Percentiles rank a stretch among this genome's conserved stretches.
Evolutionary conservation across 2,797 vertebrate genomes (phyloP).

Genomic region (Chiroxiphia lanceolata): DNA sequence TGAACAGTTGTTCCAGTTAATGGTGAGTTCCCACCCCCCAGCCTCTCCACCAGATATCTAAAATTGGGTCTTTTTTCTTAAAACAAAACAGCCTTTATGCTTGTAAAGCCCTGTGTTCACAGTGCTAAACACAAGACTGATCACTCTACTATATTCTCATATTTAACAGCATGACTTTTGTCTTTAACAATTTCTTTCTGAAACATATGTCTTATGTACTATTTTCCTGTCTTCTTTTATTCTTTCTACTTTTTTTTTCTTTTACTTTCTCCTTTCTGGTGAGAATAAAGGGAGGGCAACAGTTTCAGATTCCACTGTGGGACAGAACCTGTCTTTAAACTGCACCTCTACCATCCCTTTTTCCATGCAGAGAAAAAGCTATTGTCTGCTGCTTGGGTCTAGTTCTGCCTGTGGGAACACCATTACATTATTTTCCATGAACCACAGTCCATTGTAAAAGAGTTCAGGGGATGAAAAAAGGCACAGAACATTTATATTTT

Average conservation of each 20-base stretch:
- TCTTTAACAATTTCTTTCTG: conserved; percentile 54
- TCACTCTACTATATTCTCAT: conserved; percentile 51
- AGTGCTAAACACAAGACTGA: conserved; percentile 48
- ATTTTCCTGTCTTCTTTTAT: conserved; percentile 13
- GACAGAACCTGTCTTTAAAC: neutral
- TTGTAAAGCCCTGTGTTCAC: conserved; percentile 49
- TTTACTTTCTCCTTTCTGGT: neutral
- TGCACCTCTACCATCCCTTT: neutral
- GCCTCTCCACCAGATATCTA: conserved; percentile 4
- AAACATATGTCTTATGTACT: conserved; percentile 20
- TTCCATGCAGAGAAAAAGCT: neutral
- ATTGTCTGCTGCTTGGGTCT: neutral
- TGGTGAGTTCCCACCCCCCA: conserved; percentile 2
- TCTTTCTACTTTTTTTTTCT: neutral
- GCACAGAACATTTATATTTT: neutral
- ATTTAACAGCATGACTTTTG: conserved; percentile 56
- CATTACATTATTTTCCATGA: neutral
- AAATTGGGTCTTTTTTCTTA: conserved; percentile 38
- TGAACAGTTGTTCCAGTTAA: conserved; percentile 54
- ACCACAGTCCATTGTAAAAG: neutral
- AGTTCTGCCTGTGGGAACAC: neutral
- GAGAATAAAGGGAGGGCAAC: neutral
- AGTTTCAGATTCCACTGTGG: neutral
- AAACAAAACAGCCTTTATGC: conserved; percentile 65
- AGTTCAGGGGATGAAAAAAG: neutral